These are phyloP conservation scores for Leptarthrus brevirostris DNA, from an alignment of 2,888 invertebrate genomes.

Conservation along the genomic window DNA sequence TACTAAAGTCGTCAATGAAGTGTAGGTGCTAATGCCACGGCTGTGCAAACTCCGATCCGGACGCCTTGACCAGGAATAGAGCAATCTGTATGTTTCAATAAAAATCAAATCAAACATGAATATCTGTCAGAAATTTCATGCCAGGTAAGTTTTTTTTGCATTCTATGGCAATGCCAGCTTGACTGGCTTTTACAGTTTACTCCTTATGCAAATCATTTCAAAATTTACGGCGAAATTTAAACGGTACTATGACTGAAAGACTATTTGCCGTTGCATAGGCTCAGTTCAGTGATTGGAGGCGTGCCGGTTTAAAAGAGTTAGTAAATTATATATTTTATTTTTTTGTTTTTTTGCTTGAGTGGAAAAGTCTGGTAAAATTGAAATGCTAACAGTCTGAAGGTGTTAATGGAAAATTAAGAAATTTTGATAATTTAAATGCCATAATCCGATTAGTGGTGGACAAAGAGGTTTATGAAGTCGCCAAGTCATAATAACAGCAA, in stretches of 20 bases:
- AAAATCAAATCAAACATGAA: constrained; percentile 1
- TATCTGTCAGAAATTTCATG: constrained; percentile 10
- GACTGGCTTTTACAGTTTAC: not conserved
- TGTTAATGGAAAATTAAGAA: constrained; percentile 26
- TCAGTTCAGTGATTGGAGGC: too few species aligned
- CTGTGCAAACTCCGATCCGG: not conserved
- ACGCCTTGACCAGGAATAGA: constrained; percentile 19
- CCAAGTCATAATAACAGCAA: not conserved
- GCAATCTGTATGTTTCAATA: constrained; percentile 15
- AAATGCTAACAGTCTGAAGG: not conserved
- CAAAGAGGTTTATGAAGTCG: not conserved
- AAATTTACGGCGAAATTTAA: not conserved
- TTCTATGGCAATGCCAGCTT: not conserved
- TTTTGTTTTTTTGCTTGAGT: too few species aligned
- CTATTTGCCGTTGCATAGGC: not conserved
- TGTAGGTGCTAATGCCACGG: constrained; percentile 4
- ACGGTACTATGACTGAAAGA: not conserved
- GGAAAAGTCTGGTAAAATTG: too few species aligned
- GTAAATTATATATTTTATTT: too few species aligned
- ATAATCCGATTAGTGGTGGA: not conserved
- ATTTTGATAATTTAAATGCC: not conserved
- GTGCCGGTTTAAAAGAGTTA: too few species aligned
- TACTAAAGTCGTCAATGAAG: not conserved
- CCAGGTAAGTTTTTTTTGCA: not conserved
- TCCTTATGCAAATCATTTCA: not conserved